phyloP scores from a whole-genome alignment of 1,140 invertebrate species.

The Formica selysi region DNA sequence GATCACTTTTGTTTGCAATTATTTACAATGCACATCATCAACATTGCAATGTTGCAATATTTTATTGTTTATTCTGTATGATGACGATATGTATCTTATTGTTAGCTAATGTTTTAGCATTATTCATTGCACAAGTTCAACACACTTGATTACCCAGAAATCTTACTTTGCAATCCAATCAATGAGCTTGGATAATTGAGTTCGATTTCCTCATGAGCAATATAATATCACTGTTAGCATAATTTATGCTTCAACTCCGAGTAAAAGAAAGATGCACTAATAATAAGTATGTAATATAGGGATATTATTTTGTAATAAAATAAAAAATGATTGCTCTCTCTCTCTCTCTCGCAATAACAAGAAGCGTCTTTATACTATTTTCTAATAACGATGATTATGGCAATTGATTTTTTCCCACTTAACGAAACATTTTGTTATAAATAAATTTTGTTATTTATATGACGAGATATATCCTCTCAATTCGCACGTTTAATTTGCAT shows the following conservation, averaged over 20 bases:
- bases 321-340: background rate
- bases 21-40: background rate
- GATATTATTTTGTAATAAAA: background rate
- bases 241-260: background rate
- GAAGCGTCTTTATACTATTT: background rate
- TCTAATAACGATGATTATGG: background rate
- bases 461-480: background rate
- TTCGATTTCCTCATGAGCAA: background rate
- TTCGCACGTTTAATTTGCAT: background rate
- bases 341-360: background rate
- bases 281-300: background rate
- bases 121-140: background rate
- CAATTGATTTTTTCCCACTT: background rate
- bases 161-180: conserved; percentile 30
- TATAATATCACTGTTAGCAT: background rate
- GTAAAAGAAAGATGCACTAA: background rate
- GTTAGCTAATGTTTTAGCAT: background rate
- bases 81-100: background rate
- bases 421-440: background rate
- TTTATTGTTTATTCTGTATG: too few relatives aligned
- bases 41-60: background rate
- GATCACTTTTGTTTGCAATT: conserved; percentile 1
- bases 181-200: background rate
- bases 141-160: background rate
- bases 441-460: background rate